These are phyloP conservation scores for Hybognathus amarus DNA, from an alignment of 2,797 vertebrate genomes.

Conservation along the genomic window DNA sequence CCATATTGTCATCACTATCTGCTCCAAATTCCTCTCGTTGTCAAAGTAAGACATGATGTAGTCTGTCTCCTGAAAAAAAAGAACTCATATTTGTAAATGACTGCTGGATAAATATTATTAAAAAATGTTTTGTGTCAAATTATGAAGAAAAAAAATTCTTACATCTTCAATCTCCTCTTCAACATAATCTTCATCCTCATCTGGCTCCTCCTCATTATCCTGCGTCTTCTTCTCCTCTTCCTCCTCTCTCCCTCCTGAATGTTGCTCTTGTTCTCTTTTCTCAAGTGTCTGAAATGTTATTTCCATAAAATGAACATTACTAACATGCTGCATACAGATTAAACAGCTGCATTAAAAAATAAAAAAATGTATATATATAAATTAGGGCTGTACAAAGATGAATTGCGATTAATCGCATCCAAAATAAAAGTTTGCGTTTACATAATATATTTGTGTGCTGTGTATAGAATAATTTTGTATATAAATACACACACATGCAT, in stretches of 20 bases:
- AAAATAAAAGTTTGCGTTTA: too few relatives aligned
- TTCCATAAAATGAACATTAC: not conserved
- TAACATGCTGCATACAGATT: not conserved
- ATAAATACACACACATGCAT: too few relatives aligned
- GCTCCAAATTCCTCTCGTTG: conserved; percentile 86
- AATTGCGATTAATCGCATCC: too few relatives aligned
- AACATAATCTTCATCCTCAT: conserved; percentile 76
- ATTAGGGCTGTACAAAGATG: too few relatives aligned
- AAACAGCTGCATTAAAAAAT: not conserved
- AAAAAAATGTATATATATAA: too few relatives aligned
- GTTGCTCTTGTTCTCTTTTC: conserved; percentile 76
- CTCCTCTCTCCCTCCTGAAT: conserved; percentile 81
- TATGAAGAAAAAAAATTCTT: not conserved
- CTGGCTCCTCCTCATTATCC: conserved; percentile 73
- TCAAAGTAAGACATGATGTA: conserved; percentile 90
- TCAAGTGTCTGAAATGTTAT: conserved; percentile 70
- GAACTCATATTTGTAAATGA: not conserved
- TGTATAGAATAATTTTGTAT: too few relatives aligned
- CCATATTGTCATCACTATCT: conserved; percentile 90
- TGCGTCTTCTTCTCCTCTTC: conserved; percentile 76
- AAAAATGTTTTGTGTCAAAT: not conserved
- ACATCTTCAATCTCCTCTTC: conserved; percentile 85
- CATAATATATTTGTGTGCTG: too few relatives aligned
- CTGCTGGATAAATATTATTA: not conserved
- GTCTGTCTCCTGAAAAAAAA: conserved; percentile 60